Conservation (phyloP, 2,888 invertebrate genomes). For the Ornithoptera alexandrae region DNA sequence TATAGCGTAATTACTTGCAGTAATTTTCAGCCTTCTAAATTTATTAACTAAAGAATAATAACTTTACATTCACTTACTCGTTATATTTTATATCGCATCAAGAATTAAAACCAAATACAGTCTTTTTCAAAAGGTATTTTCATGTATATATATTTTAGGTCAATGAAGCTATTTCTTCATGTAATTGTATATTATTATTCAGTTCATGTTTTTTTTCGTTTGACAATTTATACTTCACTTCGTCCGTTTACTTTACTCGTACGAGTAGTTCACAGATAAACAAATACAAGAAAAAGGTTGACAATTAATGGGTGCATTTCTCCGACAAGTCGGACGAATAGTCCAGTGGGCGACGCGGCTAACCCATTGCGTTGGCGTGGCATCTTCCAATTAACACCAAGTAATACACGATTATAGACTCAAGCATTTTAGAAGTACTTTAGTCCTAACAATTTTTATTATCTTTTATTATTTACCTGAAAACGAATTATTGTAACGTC, state of each 20-base stretch:
- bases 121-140: too few relatives aligned
- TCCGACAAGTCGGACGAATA: constrained; percentile 37
- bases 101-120: too few relatives aligned
- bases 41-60: too few relatives aligned
- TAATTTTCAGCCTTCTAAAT: neutral
- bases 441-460: neutral
- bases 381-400: constrained; percentile 38
- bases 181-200: neutral
- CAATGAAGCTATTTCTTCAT: neutral
- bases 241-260: neutral
- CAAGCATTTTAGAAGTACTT: neutral
- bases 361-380: constrained; percentile 36
- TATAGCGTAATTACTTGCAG: constrained; percentile 6
- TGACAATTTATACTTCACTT: neutral
- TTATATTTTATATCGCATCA: too few relatives aligned
- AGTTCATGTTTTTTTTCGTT: neutral
- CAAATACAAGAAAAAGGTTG: constrained; percentile 15
- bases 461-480: neutral
- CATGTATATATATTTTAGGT: too few relatives aligned
- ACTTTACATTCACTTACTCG: too few relatives aligned
- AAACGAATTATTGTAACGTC: neutral
- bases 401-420: constrained; percentile 30
- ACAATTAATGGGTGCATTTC: constrained; percentile 23
- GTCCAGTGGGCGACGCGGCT: constrained; percentile 36
- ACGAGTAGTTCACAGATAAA: constrained; percentile 13